Conservation (phyloP, 2,113 vertebrate species). For the Amia ocellicauda region DNA sequence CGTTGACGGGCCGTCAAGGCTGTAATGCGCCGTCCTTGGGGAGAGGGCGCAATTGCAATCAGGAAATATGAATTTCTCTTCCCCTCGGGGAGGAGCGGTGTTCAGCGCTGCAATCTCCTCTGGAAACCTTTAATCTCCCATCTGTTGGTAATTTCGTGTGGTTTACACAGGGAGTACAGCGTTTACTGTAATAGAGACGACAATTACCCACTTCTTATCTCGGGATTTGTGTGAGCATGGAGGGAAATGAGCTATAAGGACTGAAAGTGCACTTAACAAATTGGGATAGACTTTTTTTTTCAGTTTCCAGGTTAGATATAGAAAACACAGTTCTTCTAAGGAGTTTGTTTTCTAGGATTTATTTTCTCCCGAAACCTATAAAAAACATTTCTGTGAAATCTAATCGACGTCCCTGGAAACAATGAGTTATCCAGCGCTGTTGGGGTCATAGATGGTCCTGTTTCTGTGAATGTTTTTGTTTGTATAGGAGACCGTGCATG, state of each 20-base stretch:
- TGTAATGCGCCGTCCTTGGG: constrained; percentile 58
- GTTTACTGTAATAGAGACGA: constrained; percentile 74
- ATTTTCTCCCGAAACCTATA: neutral
- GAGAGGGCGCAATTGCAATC: constrained; percentile 61
- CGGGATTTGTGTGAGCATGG: constrained; percentile 44
- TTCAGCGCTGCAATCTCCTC: constrained; percentile 61
- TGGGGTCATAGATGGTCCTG: constrained; percentile 4
- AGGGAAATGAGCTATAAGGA: constrained; percentile 48
- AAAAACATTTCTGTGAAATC: neutral
- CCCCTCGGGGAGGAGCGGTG: constrained; percentile 48
- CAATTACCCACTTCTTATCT: constrained; percentile 68
- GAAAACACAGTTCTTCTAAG: constrained; percentile 11
- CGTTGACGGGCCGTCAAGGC: constrained; percentile 44
- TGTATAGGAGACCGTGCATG: neutral
- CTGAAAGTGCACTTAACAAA: constrained; percentile 46
- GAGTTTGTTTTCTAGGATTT: constrained; percentile 2
- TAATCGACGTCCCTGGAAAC: constrained; percentile 17
- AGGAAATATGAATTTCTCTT: constrained; percentile 75
- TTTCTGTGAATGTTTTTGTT: constrained; percentile 25
- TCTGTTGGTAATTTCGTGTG: constrained; percentile 73
- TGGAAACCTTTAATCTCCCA: constrained; percentile 70
- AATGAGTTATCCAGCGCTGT: constrained; percentile 19
- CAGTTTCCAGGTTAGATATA: constrained; percentile 9
- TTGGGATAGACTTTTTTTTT: constrained; percentile 28
- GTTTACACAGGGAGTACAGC: constrained; percentile 67